Evolutionary conservation across 2,888 invertebrate species (phyloP), one percentile per base, ranked within the genome.

Genomic region (Brassicogethes aeneus): DNA sequence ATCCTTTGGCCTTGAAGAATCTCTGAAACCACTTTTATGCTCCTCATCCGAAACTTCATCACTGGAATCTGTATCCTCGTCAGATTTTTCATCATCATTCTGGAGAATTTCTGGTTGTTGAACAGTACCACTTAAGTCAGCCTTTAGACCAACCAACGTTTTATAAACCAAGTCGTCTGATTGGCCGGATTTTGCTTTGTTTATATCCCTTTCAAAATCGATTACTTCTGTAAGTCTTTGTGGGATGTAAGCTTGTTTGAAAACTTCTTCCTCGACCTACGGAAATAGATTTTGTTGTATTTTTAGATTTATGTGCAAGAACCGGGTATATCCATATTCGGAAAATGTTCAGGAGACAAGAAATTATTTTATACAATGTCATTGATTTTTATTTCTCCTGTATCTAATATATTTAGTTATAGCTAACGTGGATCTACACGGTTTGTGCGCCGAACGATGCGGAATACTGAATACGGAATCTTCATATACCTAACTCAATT

Each of bases 161-260:
- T 87, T 86, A 64, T 94, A 95, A 36, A 85, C 77, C 10, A 93
- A 72, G 59, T 87, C 80, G 33, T 78, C 74, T 15, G 75, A 73
- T 37, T 79, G 75, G 13, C 89, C 89, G 40, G 79, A 70, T 63
- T 89, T 85, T 0, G 83, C 86, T 57, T 85, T 77, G 38, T 72
- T 77, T 38, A 91, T 87, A 65, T 99, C 96, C 17, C 90, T 69
- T 62, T 92, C 92, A 62, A 82, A 80, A 65, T 92, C 81, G 16
- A 84, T 76, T 2, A 92, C 94, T 75, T 97, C 89, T 51, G 85
- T 85, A 41, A 99, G 74, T 50, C 86, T 80, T 63, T 93, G 85
- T 1, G 97, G 97, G 65, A 99, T 99, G 64, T 81, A 97, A 2
- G 87, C 80, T 63, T 86, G 82, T 64, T 93, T 91, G 67, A 97